Percentiles rank a stretch among this genome's conserved stretches.
Conservation (phyloP, 2,113 vertebrate genomes). For the Aythya baeri region DNA sequence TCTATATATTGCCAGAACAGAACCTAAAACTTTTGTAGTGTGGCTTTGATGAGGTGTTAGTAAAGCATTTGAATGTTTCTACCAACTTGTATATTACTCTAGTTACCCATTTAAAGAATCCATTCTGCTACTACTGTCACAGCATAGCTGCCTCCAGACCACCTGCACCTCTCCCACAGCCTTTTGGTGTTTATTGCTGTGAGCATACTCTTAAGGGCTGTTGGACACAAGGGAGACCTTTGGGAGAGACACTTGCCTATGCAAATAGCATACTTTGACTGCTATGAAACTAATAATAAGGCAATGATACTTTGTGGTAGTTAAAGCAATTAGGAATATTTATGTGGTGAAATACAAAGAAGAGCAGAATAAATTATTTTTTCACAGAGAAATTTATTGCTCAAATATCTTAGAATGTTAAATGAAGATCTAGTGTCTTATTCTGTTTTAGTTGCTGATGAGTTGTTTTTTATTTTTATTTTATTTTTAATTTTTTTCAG, state of each 20-base stretch:
- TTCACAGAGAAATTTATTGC: neutral
- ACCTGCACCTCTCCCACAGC: accelerated
- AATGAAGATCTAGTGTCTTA: neutral
- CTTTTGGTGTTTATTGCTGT: neutral
- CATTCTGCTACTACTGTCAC: neutral
- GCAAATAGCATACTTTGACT: neutral
- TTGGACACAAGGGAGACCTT: neutral
- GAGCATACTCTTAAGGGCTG: neutral
- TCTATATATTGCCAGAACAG: neutral
- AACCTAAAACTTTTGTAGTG: neutral
- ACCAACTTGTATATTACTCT: neutral
- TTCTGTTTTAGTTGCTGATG: neutral
- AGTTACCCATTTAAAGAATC: neutral
- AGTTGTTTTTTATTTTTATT: too few species aligned
- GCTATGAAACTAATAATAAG: neutral
- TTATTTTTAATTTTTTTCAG: neutral
- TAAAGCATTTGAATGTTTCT: neutral
- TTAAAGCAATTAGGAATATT: neutral
- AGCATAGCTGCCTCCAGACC: neutral
- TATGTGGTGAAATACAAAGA: neutral
- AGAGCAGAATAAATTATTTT: neutral
- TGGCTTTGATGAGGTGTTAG: neutral
- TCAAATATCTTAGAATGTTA: neutral
- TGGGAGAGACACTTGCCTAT: neutral
- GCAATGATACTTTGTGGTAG: neutral